Conservation (phyloP, 2,888 invertebrate genomes). For the Agrotis clavis region DNA sequence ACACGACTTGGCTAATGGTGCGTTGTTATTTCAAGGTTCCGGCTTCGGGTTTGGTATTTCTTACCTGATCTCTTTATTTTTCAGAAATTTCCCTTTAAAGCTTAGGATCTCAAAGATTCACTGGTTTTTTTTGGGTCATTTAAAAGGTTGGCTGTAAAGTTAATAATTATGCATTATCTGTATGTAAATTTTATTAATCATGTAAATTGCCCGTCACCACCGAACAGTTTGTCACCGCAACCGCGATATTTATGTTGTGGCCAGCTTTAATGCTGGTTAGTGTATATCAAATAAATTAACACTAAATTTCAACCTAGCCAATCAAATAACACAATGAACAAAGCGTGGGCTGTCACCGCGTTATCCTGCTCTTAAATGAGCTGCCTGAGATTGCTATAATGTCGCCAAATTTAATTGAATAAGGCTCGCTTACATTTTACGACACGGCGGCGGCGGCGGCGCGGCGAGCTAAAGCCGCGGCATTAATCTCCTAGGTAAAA, state of each 20-base stretch:
- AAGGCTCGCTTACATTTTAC: slow-evolving; percentile 90
- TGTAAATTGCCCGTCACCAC: slow-evolving; percentile 17
- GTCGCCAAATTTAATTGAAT: slow-evolving; percentile 90
- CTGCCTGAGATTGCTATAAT: slow-evolving; percentile 88
- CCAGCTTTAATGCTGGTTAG: slow-evolving; percentile 41
- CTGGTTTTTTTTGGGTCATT: neutral
- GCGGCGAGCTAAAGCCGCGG: slow-evolving; percentile 81
- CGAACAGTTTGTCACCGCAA: slow-evolving; percentile 33
- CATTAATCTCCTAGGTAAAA: slow-evolving; percentile 88
- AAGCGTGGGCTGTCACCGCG: slow-evolving; percentile 76
- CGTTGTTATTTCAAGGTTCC: slow-evolving; percentile 81
- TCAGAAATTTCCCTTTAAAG: slow-evolving; percentile 39
- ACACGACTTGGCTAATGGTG: slow-evolving; percentile 80
- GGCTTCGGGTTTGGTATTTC: slow-evolving; percentile 63
- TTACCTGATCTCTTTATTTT: slow-evolving; percentile 53
- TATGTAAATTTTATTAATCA: slow-evolving; percentile 21
- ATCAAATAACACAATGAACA: slow-evolving; percentile 80
- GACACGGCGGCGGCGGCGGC: slow-evolving; percentile 81
- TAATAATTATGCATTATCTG: neutral
- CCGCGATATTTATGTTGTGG: slow-evolving; percentile 35
- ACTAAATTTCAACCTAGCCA: slow-evolving; percentile 64
- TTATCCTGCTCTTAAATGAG: slow-evolving; percentile 82
- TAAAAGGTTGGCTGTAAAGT: neutral
- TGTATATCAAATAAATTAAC: slow-evolving; percentile 61
- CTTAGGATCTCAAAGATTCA: neutral